Percentiles rank a stretch among this genome's conserved stretches.
phyloP scores from a whole-genome alignment of 2,888 invertebrate species.

The Hemistola chrysoprasaria region DNA sequence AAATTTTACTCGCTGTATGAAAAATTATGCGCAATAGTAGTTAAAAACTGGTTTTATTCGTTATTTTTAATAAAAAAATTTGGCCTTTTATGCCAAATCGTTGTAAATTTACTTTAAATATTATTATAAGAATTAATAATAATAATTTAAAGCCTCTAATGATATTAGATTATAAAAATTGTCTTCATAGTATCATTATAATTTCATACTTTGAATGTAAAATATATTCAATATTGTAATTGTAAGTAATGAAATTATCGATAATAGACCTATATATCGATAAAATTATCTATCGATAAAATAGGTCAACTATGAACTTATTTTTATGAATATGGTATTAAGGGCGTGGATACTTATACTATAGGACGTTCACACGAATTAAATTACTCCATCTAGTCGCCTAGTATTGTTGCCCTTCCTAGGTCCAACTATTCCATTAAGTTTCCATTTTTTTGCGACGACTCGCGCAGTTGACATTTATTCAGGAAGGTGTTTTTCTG shows the following conservation, averaged over 20 bases:
- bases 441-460: constrained; percentile 36
- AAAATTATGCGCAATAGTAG: no score
- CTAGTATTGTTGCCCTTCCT: constrained; percentile 39
- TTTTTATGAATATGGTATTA: constrained; percentile 69
- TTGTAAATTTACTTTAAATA: no score
- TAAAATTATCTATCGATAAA: constrained; percentile 37
- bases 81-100: no score
- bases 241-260: neutral
- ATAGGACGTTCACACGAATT: constrained; percentile 75
- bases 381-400: constrained; percentile 37
- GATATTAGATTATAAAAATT: no score
- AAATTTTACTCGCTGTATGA: no score
- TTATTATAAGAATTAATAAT: no score
- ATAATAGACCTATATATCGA: constrained; percentile 3
- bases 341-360: constrained; percentile 61
- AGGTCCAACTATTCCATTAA: constrained; percentile 27
- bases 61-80: no score
- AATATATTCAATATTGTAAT: no score
- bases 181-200: no score
- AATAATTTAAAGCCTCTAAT: no score
- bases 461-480: constrained; percentile 44
- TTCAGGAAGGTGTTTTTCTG: constrained; percentile 36
- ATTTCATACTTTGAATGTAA: no score
- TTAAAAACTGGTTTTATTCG: no score
- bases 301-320: constrained; percentile 42